Percentiles rank a stretch among this genome's conserved stretches.
Conservation (phyloP, 2,113 vertebrate species). For the Cichladusa arquata region DNA sequence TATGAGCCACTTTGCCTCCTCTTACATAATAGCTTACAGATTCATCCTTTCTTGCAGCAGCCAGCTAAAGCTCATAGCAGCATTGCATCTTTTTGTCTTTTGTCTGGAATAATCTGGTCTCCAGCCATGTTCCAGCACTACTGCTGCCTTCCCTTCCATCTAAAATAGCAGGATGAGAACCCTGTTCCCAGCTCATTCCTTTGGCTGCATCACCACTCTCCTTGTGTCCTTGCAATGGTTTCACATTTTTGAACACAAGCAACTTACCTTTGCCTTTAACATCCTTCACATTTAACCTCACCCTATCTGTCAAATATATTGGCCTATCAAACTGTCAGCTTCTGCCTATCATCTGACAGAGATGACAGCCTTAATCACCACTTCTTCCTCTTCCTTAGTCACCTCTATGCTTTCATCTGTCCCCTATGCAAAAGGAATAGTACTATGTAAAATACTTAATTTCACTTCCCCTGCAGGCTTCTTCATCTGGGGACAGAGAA, state of each 20-base stretch:
- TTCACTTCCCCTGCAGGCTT: background rate
- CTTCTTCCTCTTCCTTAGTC: background rate
- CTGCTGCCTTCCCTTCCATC: background rate
- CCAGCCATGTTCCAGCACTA: background rate
- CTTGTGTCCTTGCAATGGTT: background rate
- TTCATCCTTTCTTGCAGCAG: background rate
- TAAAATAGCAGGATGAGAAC: background rate
- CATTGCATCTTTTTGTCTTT: background rate
- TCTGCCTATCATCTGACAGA: background rate
- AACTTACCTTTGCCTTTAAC: background rate
- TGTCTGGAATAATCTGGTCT: background rate
- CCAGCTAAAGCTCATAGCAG: background rate
- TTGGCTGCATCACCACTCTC: background rate
- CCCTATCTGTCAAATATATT: background rate
- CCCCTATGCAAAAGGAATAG: background rate
- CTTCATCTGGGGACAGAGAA: background rate
- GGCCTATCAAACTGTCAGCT: background rate
- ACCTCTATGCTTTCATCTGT: background rate
- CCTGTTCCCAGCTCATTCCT: background rate
- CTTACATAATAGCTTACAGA: slow-evolving; percentile 8
- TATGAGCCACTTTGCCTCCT: background rate
- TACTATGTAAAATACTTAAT: background rate
- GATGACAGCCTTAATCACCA: background rate
- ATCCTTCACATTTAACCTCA: background rate
- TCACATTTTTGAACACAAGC: background rate